A percentile compares a stretch with the other conserved stretches of the same genome.
These are phyloP conservation scores for Drosophila littoralis DNA, from an alignment of 1,140 invertebrate species.

Conservation along the genomic window DNA sequence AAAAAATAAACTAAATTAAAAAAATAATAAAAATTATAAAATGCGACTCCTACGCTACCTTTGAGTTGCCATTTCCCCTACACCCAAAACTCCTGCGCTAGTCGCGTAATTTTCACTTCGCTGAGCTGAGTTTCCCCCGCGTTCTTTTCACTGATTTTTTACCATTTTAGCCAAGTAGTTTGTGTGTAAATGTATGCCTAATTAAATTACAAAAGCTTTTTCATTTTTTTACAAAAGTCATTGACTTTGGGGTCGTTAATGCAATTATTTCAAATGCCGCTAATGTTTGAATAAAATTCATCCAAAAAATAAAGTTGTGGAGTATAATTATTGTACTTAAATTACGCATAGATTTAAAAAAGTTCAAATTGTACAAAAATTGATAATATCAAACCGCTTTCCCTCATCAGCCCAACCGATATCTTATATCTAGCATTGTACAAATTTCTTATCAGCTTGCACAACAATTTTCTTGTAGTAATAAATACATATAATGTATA, in stretches of 20 bases:
- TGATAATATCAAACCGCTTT: no score
- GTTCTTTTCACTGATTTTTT: constrained; percentile 70
- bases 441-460: constrained; percentile 23
- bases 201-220: constrained; percentile 74
- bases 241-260: constrained; percentile 52
- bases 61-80: constrained; percentile 52
- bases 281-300: neutral
- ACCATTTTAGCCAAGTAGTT: constrained; percentile 49
- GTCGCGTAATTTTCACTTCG: constrained; percentile 39
- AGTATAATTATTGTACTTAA: neutral
- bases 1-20: constrained; percentile 35
- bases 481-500: neutral
- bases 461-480: neutral
- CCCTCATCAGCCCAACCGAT: no score
- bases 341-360: neutral
- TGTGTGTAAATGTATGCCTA: constrained; percentile 52
- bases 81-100: neutral
- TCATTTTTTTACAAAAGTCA: constrained; percentile 59
- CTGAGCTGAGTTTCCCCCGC: constrained; percentile 30
- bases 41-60: constrained; percentile 66
- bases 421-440: constrained; percentile 11
- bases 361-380: neutral
- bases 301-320: neutral
- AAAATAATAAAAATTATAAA: constrained; percentile 69
- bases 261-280: constrained; percentile 39